A percentile compares a stretch with the other conserved stretches of the same genome.
These are phyloP conservation scores for Drosophila borborema DNA, from an alignment of 2,888 invertebrate species.

Conservation along the genomic window DNA sequence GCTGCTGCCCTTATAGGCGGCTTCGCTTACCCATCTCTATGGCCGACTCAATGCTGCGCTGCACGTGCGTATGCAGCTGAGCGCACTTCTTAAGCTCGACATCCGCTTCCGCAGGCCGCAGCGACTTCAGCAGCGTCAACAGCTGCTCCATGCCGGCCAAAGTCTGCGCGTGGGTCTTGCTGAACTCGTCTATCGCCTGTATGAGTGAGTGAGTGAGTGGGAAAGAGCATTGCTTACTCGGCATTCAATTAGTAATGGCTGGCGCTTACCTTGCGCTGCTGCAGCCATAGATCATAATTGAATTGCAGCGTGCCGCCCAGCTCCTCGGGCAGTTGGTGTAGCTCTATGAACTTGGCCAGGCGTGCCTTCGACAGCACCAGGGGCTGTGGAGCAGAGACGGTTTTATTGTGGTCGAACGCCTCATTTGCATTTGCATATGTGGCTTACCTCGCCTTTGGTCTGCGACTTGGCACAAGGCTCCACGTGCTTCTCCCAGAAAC, in stretches of 20 bases:
- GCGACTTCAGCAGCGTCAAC: conserved; percentile 86
- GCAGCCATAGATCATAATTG: conserved; percentile 91
- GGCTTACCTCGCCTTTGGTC: conserved; percentile 86
- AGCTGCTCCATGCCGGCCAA: conserved; percentile 88
- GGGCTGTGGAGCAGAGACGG: conserved; percentile 86
- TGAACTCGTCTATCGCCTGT: conserved; percentile 90
- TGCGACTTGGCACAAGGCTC: conserved; percentile 89
- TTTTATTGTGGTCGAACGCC: background rate
- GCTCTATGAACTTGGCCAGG: conserved; percentile 89
- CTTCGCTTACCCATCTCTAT: conserved; percentile 86
- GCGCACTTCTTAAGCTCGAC: conserved; percentile 86
- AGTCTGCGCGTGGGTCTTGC: conserved; percentile 87
- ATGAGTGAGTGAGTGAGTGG: conserved; percentile 48
- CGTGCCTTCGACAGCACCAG: conserved; percentile 89
- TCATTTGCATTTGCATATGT: conserved; percentile 13
- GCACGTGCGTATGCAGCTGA: conserved; percentile 86
- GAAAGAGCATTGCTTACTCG: background rate
- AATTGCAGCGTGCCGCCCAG: conserved; percentile 90
- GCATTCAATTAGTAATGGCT: background rate
- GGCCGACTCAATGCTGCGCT: conserved; percentile 85
- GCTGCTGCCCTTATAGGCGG: background rate
- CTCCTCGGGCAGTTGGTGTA: conserved; percentile 89
- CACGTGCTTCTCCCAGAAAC: conserved; percentile 91
- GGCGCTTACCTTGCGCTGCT: conserved; percentile 89
- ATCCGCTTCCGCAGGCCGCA: conserved; percentile 87